Base-by-base conservation (phyloP, 2,113 vertebrate species). In the Dissostichus mawsoni region DNA sequence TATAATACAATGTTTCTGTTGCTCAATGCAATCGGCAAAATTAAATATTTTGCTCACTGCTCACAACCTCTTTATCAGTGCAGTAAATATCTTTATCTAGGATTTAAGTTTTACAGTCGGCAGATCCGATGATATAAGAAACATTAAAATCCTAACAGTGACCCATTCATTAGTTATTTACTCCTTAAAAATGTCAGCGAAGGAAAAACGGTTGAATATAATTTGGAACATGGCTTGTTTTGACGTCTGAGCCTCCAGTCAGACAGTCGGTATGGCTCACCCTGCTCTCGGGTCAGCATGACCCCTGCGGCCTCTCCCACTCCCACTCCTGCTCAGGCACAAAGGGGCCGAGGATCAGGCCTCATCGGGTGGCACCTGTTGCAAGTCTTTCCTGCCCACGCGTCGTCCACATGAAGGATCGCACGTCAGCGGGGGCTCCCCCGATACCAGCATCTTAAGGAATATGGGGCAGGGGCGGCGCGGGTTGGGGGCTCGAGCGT, bases 221-320 rank as follows among this genome's bases (percentile, higher is more conserved):
- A 90, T 82, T 89, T 83, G 62, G 59, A 80, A 11, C 69, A 2
- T 66, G 66, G 53, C 78, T 62, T 81, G 87, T 81, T 85, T 80
- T 89, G 83, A 70, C 66, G 45, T 84, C 57, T 83, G 74, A 81
- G 76, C 33, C 47, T 91, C 69, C 70, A 79, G 82, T 90, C 90
- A 90, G 90, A 83, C 81, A 8, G 72, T 87, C 55, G 76, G 81
- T 80, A 82, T 80, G 76, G 81, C 36, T 82, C 81, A 65, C 82
- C 82, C 73, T 57, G 84, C 69, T 90, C 82, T 51, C 29, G 68
- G 90, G 92, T 93, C 93, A 84, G 57, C 8, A 9, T 92, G 93
- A 95, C 95, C 95, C 91, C 85, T 44, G 61, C 47, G 52, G 88
- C 82, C 94, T 95, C 92, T 94, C 94, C 84, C 94, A 94, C 95